Conservation (phyloP, 2,797 vertebrate species). For the Coendou prehensilis region DNA sequence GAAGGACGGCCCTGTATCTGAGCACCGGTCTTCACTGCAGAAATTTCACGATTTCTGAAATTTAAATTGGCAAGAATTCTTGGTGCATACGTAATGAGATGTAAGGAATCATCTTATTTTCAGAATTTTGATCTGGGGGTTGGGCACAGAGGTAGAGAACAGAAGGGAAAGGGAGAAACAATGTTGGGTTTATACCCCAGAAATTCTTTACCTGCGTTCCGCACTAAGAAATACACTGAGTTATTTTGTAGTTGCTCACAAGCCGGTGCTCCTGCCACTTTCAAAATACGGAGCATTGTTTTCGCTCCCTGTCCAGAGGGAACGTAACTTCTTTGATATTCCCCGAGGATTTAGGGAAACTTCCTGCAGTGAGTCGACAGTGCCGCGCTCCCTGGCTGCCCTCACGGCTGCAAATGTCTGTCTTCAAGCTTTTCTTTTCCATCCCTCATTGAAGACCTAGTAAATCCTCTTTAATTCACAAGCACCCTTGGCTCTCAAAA, state of each 20-base stretch:
- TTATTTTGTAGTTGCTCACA: neutral
- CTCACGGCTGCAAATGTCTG: constrained; percentile 64
- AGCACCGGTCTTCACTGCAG: neutral
- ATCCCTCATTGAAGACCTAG: constrained; percentile 63
- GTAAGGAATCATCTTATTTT: neutral
- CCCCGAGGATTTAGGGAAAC: neutral
- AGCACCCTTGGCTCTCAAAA: constrained; percentile 47
- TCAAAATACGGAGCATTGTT: neutral
- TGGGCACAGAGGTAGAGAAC: neutral
- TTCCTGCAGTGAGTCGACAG: neutral
- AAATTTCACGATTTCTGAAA: neutral
- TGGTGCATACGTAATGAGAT: no score
- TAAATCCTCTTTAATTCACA: constrained; percentile 76
- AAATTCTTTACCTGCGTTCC: neutral
- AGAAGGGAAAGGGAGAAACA: neutral
- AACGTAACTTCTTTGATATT: neutral
- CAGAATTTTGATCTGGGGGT: neutral
- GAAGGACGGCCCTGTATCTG: neutral
- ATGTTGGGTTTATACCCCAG: neutral
- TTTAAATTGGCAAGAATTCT: neutral
- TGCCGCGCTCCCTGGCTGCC: constrained; percentile 51
- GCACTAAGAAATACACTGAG: neutral
- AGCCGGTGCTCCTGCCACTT: neutral
- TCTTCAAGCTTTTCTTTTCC: constrained; percentile 76
- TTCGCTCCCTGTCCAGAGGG: neutral